Evolutionary conservation across 1,140 invertebrate species (phyloP), one percentile per base, ranked within the genome.

Genomic region (Leptinotarsa texana): DNA sequence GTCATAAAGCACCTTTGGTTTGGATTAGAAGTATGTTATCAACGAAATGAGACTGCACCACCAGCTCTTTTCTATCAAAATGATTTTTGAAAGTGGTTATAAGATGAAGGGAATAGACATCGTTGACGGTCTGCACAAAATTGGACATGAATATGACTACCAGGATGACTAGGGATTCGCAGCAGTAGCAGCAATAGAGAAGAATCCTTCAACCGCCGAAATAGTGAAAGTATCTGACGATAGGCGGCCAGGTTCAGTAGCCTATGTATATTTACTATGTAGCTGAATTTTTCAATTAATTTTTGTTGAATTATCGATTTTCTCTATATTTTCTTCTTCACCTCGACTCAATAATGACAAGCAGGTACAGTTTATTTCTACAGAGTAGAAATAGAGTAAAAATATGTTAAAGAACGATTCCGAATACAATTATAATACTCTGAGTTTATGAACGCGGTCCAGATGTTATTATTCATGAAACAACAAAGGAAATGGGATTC

Each of bases 31-130:
- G n/a, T 77, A 82, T 18, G 76, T 82, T 3, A 73, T 83, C 47
- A 61, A 78, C 22, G 75, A 77, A 13, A 79, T 79, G 71, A 74
- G 83, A 75, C 74, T 84, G 47, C 77, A 81, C 80, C 85, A 87
- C 65, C 91, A 96, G 85, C 83, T 95, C 11, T 87, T 90, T 22
- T 94, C 94, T 2, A 93, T 94, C 88, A 73, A 81, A 33, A 82
- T n/a, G 2, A 79, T 86, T 18, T 89, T 90, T 76, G 93, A 95
- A 83, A 75, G 84, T 27, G 87, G 84, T 73, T 93, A 93, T 84
- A 81, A 87, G 42, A 70, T 83, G 75, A 89, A 88, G 80, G 75
- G 81, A n/a, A 83, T 87, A 17, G 73, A 76, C 15, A 72, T 82
- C 3, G 76, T 90, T 5, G 75, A 83, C 3, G 86, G 85, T 73